Evolutionary conservation across 2,113 vertebrate genomes (phyloP), one percentile per base, ranked within the genome.

Genomic region (Neogale vison): DNA sequence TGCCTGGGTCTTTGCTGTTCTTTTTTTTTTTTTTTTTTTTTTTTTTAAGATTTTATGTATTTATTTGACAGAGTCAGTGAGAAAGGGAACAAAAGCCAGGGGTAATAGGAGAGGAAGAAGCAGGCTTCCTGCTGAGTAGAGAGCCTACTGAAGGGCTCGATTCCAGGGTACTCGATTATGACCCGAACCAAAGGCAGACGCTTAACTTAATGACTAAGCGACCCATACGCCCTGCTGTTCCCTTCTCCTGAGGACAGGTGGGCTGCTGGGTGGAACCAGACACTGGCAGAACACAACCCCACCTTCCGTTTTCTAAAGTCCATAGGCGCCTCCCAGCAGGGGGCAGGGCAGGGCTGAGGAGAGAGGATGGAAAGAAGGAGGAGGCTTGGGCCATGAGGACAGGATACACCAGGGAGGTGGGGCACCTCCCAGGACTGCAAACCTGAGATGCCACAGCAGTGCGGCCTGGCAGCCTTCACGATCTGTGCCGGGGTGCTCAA

Each of bases 261-360:
- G 63, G 55, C 83, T 47, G 74, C 90, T 34, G 11, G 6, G 52
- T 72, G 57, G 63, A 93, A 97, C 91, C 69, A 97, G 95, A 96
- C 95, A 45, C 63, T 74, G 83, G 61, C 90, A 50, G n/a, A 52
- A 90, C 47, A 72, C 31, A 45, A 18, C 52, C 67, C 65, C 82
- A 55, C 57, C 85, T 93, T 95, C 95, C 45, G 67, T 86, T 97
- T 95, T 92, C 95, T 96, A 90, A 96, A 88, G 36, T 67, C 65
- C 67, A 57, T 1, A 7, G 8, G 4, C 23, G 72, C 59, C 67
- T 74, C 29, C 31, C 21, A 50, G 84, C 6, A 8, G 55, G 63
- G 87, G 50, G 55, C 6, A 2, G 65, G 23, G 61, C 69, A 61
- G 47, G 42, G 50, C 86, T 55, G 1, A 14, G 69, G 15, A 36